Base-by-base conservation (phyloP, 2,113 vertebrate species). In the Antigone vipio region DNA sequence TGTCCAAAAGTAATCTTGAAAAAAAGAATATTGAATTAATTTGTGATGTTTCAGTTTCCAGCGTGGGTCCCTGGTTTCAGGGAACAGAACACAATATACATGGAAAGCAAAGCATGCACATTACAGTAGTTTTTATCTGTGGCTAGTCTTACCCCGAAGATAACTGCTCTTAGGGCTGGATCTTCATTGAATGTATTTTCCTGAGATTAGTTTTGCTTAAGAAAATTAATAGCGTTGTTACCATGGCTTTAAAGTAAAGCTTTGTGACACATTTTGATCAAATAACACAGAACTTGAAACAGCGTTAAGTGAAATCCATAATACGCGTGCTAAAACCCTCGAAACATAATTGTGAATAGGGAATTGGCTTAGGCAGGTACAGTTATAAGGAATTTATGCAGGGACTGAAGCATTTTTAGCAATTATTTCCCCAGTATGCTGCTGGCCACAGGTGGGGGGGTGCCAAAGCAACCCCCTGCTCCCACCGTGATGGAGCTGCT, bases 261-360 rank as follows among this genome's bases (percentile, higher is more conserved):
- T 73, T 68, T 63, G 35, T 42, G 34, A 40, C 53, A 40, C 5
- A 10, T 89, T 83, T 63, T 79, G 55, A 71, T 59, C 45, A 60
- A 68, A 29, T 30, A 89, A 27, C 14, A 18, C 11, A 17, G 15
- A 63, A 82, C 32, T 73, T 49, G 59, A 77, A 77, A 35, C 11
- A 32, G 50, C 1, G 0, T 22, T 42, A 17, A 40, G 29, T 44
- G 21, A 79, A 60, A 80, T 45, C 1, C 3, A 34, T 66, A 66
- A 35, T 0, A 5, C 0, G 1, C 2, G 0, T 38, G 27, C 44
- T 58, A 69, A 64, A 89, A 21, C 20, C 42, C 44, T 73, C 2
- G 0, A 38, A 64, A 78, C 1, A 0, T n/a, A 11, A 19, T 30
- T 64, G 45, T 26, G 32, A 50, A 7, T 6, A 14, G 44, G n/a